These are phyloP conservation scores for Orbicella faveolata DNA, from an alignment of 64 coral and sea anemone species.

Conservation along the genomic window DNA sequence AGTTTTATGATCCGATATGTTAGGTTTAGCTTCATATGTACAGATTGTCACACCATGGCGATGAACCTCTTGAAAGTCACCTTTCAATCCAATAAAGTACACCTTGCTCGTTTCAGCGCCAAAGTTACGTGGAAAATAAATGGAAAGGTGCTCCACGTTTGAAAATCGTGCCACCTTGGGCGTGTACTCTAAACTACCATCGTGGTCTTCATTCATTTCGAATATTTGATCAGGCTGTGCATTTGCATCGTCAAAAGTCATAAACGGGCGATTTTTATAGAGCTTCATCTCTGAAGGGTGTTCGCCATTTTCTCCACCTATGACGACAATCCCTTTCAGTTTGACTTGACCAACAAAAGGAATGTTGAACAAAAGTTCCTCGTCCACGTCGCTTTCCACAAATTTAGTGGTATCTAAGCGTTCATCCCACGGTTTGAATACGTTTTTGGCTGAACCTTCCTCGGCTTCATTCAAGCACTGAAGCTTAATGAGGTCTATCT, in stretches of 20 bases:
- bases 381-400: constrained; percentile 92
- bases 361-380: constrained; percentile 90
- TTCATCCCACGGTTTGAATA: constrained; percentile 94
- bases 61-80: constrained; percentile 85
- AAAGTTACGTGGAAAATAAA: constrained; percentile 95
- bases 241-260: constrained; percentile 95
- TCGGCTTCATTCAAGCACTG: constrained; percentile 93
- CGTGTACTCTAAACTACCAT: constrained; percentile 89
- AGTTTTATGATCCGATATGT: constrained; percentile 92
- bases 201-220: constrained; percentile 79
- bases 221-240: constrained; percentile 88
- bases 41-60: constrained; percentile 95
- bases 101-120: constrained; percentile 91
- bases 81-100: constrained; percentile 90
- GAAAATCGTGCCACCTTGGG: constrained; percentile 95
- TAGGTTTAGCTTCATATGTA: constrained; percentile 96
- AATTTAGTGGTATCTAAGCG: constrained; percentile 70
- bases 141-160: constrained; percentile 87
- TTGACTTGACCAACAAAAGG: constrained; percentile 88
- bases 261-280: constrained; percentile 88
- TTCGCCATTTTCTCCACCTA: constrained; percentile 87
- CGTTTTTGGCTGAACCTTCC: constrained; percentile 87
- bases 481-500: constrained; percentile 81
- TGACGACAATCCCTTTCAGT: constrained; percentile 86
- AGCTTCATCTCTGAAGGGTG: constrained; percentile 94